phyloP scores from a whole-genome alignment of 2,113 vertebrate genomes.

The Scomber japonicus region DNA sequence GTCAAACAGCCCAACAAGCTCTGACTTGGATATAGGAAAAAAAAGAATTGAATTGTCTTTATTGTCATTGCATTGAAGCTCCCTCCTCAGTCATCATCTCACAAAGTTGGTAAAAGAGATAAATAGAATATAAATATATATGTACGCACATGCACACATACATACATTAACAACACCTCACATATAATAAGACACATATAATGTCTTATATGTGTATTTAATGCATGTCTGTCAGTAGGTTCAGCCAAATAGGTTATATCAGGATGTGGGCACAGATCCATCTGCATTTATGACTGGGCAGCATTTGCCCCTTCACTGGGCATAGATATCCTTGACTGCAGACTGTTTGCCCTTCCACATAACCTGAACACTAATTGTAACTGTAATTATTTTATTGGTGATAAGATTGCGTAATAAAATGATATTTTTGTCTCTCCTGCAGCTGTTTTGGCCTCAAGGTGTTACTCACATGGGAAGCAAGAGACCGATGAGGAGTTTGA shows the following conservation, averaged over 20 bases:
- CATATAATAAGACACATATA: no score
- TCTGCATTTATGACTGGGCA: not conserved
- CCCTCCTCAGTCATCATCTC: no score
- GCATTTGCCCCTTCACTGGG: not conserved
- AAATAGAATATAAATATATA: no score
- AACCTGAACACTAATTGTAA: not conserved
- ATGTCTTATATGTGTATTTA: no score
- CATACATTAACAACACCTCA: no score
- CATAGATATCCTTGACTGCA: constrained; percentile 5
- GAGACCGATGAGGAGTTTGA: constrained; percentile 99
- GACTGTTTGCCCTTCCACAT: not conserved
- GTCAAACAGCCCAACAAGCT: no score
- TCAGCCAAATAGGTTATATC: constrained; percentile 9
- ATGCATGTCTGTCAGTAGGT: not conserved
- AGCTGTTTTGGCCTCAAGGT: constrained; percentile 88
- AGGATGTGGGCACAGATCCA: constrained; percentile 40
- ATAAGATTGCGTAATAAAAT: not conserved
- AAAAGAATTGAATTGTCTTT: no score
- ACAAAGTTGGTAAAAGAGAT: no score
- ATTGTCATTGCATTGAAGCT: no score
- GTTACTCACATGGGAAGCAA: constrained; percentile 93
- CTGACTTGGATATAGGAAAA: no score
- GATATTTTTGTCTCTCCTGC: not conserved
- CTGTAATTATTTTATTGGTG: not conserved
- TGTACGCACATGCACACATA: no score